These are phyloP conservation scores for Streptopelia turtur DNA, from an alignment of 2,797 vertebrate species.

Conservation along the genomic window DNA sequence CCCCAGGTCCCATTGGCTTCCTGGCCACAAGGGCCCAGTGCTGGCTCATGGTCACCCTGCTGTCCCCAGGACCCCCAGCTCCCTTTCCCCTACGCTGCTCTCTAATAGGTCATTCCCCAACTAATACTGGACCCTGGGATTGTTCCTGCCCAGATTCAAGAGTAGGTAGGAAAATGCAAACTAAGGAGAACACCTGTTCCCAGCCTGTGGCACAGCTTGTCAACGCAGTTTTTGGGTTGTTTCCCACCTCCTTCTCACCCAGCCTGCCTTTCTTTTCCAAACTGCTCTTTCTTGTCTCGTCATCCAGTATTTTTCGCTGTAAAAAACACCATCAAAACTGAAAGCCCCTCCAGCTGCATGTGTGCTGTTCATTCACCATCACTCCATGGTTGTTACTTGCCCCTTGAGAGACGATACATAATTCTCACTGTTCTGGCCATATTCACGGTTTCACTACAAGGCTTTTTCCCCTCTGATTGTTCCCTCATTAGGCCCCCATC, in stretches of 20 bases:
- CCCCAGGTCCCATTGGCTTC: too few relatives aligned
- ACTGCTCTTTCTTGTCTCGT: not conserved
- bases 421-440: not conserved
- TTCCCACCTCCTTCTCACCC: not conserved
- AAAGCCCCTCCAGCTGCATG: accelerated
- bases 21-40: too few relatives aligned
- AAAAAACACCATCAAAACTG: not conserved
- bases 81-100: too few relatives aligned
- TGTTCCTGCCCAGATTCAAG: too few relatives aligned
- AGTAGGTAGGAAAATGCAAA: not conserved
- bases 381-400: accelerated
- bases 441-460: accelerated
- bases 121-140: too few relatives aligned
- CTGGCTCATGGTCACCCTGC: too few relatives aligned
- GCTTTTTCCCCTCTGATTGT: not conserved
- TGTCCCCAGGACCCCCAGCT: too few relatives aligned
- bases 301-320: not conserved
- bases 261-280: not conserved
- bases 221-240: not conserved
- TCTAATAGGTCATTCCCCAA: too few relatives aligned
- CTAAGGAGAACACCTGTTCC: not conserved
- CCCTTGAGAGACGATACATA: too few relatives aligned
- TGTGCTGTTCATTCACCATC: not conserved
- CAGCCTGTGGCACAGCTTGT: accelerated
- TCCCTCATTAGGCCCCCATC: not conserved